Evolutionary conservation across 1,140 invertebrate species (phyloP), one percentile per base, ranked within the genome.

Genomic region (Harpegnathos saltator): DNA sequence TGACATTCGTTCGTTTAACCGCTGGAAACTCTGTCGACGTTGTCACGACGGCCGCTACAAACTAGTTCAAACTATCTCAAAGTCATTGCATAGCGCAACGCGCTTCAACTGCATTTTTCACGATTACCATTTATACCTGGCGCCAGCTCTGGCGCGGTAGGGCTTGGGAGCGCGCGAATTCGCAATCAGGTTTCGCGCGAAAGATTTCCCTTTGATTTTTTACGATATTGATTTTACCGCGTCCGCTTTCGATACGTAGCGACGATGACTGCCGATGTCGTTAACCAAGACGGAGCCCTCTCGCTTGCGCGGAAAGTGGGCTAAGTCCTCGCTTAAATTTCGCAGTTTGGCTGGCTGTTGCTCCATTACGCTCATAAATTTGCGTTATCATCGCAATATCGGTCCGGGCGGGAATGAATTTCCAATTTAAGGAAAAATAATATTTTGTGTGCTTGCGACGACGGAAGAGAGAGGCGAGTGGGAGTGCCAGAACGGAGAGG

Each of bases 131-230:
- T 80, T 80, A 80, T 59, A 48, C 65, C 69, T 80, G 65, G 65
- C 75, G 75, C 75, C 75, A 69, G n/a, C n/a, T 11, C 33, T 33
- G 58, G 33, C 58, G 65, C 59, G 33, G 65, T 71, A 80, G 61
- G 48, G 65, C 50, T 29, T 59, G 14, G n/a, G 33, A 48, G 24
- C 44, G 15, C 29, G 48, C 19, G 29, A 56, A 12, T 9, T 73
- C 44, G 24, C 59, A 82, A 85, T 85, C 77, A 82, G 85, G 85
- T 85, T 85, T 71, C 71, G 58, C 77, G 17, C 22, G n/a, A 66
- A 59, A 68, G 63, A 71, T 85, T 82, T 82, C 48, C 73, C 58
- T 69, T 22, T 44, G 22, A 69, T 22, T 65, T 56, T 54, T 52
- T 33, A 11, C 56, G 48, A 63, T 66, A 82, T 86, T 75, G 75